Conservation (phyloP, 2,888 invertebrate genomes). For the Nephrotoma appendiculata region DNA sequence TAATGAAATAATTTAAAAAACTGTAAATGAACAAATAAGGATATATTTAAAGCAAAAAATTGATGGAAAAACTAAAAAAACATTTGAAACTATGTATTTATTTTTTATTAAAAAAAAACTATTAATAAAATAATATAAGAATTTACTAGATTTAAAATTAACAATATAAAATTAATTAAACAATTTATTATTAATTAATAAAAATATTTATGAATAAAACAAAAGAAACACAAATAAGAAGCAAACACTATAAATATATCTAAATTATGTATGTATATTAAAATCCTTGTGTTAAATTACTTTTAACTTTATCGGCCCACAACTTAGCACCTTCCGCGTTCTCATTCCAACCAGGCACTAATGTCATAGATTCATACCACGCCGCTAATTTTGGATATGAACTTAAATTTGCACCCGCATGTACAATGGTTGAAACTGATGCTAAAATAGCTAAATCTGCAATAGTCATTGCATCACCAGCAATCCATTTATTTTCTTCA, state of each 20-base stretch:
- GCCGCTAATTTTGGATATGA: constrained; percentile 12
- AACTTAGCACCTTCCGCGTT: constrained; percentile 43
- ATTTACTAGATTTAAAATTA: not conserved
- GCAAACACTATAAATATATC: not conserved
- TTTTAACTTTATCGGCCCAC: constrained; percentile 42
- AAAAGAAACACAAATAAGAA: not conserved
- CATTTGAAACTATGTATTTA: not conserved
- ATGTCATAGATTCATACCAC: constrained; percentile 44
- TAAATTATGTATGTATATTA: not conserved
- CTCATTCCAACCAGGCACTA: constrained; percentile 41
- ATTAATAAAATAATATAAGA: not conserved
- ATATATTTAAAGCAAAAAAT: not conserved
- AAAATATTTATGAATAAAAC: not conserved
- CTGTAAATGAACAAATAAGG: not conserved
- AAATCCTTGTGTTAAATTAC: constrained; percentile 29
- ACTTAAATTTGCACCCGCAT: constrained; percentile 13
- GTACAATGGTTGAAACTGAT: constrained; percentile 25
- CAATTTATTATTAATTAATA: not conserved
- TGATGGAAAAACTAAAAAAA: not conserved
- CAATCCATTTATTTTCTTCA: constrained; percentile 26
- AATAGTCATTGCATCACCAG: constrained; percentile 31
- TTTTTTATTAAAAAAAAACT: not conserved
- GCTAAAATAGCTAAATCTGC: constrained; percentile 33
- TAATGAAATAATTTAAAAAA: not conserved
- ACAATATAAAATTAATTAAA: not conserved